These are phyloP conservation scores for Samia ricini DNA, from an alignment of 1,140 invertebrate genomes.

Conservation along the genomic window DNA sequence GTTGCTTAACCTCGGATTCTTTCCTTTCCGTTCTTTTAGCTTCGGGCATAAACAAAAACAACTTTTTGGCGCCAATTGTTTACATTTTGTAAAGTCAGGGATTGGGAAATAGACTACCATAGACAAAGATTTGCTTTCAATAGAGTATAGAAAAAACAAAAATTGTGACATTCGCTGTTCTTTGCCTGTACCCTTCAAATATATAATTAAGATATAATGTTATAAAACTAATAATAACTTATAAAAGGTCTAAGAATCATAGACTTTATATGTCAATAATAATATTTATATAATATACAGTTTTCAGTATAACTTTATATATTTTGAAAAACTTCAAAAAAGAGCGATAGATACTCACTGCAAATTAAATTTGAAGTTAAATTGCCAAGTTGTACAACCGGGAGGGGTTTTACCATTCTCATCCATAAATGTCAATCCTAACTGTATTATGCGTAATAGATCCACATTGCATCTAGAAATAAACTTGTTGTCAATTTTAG, in stretches of 20 bases:
- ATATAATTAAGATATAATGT: too few species aligned
- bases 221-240: too few species aligned
- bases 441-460: conserved; percentile 95
- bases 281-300: too few species aligned
- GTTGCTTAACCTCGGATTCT: too few species aligned
- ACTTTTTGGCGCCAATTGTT: neutral
- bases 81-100: neutral
- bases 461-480: conserved; percentile 93
- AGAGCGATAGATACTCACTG: conserved; percentile 80
- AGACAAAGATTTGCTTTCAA: neutral
- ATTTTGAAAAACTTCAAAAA: too few species aligned
- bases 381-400: conserved; percentile 97
- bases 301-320: too few species aligned
- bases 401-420: conserved; percentile 94
- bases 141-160: neutral
- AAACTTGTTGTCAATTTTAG: conserved; percentile 4
- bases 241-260: too few species aligned
- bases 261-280: too few species aligned
- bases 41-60: neutral
- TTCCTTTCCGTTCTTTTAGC: neutral
- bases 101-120: neutral
- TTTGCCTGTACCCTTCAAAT: neutral
- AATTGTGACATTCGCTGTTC: neutral
- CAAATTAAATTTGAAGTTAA: conserved; percentile 98
- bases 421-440: conserved; percentile 96